Percentiles rank a stretch among this genome's conserved stretches.
Conservation (phyloP, 1,140 invertebrate genomes). For the Trichomalopsis sarcophagae region DNA sequence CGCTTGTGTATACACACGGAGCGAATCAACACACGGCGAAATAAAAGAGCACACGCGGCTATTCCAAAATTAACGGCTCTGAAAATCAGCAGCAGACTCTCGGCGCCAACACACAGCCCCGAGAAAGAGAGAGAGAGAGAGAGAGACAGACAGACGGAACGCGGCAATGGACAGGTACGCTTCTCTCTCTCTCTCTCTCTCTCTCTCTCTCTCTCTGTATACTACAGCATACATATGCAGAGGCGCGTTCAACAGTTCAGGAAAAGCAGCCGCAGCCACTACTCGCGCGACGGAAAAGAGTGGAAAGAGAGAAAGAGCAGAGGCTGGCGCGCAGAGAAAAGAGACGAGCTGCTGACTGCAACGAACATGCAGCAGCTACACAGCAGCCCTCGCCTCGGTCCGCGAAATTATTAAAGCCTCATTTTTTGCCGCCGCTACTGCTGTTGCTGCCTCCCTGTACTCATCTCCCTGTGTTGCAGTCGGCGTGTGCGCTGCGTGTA, state of each 20-base stretch:
- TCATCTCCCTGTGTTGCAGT: neutral
- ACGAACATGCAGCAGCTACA: neutral
- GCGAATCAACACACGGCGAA: neutral
- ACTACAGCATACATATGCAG: neutral
- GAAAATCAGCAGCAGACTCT: neutral
- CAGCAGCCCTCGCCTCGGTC: neutral
- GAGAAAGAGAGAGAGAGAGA: no score
- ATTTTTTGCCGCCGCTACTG: neutral
- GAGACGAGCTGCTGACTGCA: slow-evolving; percentile 15
- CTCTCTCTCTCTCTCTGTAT: no score
- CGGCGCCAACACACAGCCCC: neutral
- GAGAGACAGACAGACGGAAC: no score
- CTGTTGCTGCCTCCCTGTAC: neutral
- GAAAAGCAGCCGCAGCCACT: neutral
- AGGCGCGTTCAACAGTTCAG: neutral
- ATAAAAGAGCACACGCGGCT: neutral
- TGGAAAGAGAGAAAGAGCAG: neutral
- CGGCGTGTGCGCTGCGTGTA: neutral
- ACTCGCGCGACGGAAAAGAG: neutral
- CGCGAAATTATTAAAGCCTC: slow-evolving; percentile 40
- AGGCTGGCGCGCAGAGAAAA: neutral
- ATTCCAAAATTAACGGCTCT: neutral
- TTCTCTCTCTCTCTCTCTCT: neutral
- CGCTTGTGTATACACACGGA: no score
- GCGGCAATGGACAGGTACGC: neutral